phyloP scores from a whole-genome alignment of 2,113 vertebrate species.

The Campylorhamphus procurvoides region DNA sequence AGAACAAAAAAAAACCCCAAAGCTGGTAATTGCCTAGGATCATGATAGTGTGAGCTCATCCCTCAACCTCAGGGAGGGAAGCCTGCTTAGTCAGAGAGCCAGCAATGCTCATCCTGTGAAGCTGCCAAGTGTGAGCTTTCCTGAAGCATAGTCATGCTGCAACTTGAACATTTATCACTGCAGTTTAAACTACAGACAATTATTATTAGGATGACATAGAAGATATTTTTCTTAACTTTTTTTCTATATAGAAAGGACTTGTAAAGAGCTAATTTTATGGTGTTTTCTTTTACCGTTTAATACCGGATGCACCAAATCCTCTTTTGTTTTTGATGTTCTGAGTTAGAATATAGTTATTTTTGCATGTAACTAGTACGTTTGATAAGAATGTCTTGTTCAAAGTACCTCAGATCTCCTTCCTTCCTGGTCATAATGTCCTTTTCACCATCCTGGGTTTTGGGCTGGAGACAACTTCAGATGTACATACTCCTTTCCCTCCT shows the following conservation, averaged over 20 bases:
- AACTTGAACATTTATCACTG: slow-evolving; percentile 2
- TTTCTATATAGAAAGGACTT: not conserved
- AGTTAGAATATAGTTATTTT: not conserved
- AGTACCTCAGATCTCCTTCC: not conserved
- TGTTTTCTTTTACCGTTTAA: not conserved
- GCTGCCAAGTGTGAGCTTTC: slow-evolving; percentile 36
- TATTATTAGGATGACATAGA: not conserved
- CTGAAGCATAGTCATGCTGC: slow-evolving; percentile 21
- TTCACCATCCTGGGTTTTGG: not conserved
- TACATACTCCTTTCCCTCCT: not conserved
- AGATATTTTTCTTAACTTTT: not conserved
- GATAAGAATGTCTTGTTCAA: not conserved
- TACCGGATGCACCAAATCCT: not conserved
- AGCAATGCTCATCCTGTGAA: not conserved
- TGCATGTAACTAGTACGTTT: not conserved
- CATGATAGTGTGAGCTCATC: slow-evolving; percentile 41
- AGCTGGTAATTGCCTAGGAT: slow-evolving; percentile 1
- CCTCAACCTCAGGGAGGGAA: slow-evolving; percentile 7
- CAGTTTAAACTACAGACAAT: not conserved
- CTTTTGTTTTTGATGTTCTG: not conserved
- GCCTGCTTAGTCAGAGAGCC: slow-evolving; percentile 42
- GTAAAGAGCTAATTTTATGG: not conserved
- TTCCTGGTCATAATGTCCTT: not conserved
- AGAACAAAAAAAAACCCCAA: not conserved
- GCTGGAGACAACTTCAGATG: not conserved